These are phyloP conservation scores for Arbacia lixula DNA, from an alignment of 53 echinoderm and acorn worm species.

Conservation along the genomic window DNA sequence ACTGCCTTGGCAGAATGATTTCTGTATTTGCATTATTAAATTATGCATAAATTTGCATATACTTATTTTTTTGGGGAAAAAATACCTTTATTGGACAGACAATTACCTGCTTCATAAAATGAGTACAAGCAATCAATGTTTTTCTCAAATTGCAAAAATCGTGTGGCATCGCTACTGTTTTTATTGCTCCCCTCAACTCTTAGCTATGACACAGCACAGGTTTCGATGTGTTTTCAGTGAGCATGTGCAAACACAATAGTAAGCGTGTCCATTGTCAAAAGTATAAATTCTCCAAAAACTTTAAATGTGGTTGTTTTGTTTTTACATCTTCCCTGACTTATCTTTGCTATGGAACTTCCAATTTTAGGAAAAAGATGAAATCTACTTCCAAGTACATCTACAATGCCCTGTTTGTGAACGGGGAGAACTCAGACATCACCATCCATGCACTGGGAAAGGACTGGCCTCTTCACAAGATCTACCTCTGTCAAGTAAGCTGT, in stretches of 20 bases:
- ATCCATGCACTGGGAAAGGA: slow-evolving; percentile 88
- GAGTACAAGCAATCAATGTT: no score
- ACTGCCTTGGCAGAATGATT: no score
- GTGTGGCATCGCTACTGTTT: no score
- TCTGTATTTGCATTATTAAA: no score
- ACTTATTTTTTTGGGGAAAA: no score
- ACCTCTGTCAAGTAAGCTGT: slow-evolving; percentile 87
- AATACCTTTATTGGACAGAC: no score
- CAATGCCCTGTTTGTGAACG: slow-evolving; percentile 90
- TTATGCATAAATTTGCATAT: no score
- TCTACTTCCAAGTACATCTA: slow-evolving; percentile 94
- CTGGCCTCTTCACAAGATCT: slow-evolving; percentile 96
- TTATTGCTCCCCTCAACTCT: no score
- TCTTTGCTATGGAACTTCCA: neutral
- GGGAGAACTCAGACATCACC: slow-evolving; percentile 92
- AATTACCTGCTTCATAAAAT: no score
- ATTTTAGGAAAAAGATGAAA: slow-evolving; percentile 87
- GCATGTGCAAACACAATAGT: neutral
- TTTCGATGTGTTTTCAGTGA: neutral
- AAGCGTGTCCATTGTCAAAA: neutral
- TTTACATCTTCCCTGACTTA: neutral
- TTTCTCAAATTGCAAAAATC: no score
- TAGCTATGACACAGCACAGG: no score
- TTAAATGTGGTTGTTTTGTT: neutral
- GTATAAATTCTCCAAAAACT: neutral